Evolutionary conservation across 1,140 invertebrate species (phyloP).

Genomic region (Pteromalus puparum): DNA sequence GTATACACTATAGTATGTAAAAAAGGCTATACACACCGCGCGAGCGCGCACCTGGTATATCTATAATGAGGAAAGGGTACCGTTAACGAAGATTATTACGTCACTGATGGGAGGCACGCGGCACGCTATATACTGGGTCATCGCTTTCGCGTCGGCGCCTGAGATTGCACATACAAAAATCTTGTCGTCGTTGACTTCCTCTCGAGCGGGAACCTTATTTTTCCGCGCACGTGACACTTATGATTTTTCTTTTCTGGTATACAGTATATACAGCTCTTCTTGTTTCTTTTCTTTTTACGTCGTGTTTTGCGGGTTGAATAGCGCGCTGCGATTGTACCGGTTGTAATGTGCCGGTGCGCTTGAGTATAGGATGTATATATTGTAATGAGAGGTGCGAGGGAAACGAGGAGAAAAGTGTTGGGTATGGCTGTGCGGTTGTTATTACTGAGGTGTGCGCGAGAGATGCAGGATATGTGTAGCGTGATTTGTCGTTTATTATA

Average conservation of each 20-base stretch:
- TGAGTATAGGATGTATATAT: neutral
- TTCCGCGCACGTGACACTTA: neutral
- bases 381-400: neutral
- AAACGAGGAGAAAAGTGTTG: neutral
- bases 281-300: neutral
- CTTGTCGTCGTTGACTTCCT: neutral
- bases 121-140: constrained; percentile 62
- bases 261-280: neutral
- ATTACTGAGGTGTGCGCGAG: too few species aligned
- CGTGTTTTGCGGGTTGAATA: neutral
- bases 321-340: too few species aligned
- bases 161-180: constrained; percentile 5
- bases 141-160: constrained; percentile 60
- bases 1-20: too few species aligned
- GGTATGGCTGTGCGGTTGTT: neutral
- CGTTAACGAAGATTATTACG: constrained; percentile 65
- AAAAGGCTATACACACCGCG: too few species aligned
- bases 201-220: neutral
- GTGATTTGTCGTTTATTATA: neutral
- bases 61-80: constrained; percentile 61
- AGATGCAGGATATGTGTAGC: neutral
- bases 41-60: neutral
- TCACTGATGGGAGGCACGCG: constrained; percentile 52
- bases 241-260: neutral
- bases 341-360: too few species aligned